Evolutionary conservation across 1,140 invertebrate genomes (phyloP), one percentile per base, ranked within the genome.

Genomic region (Trichonephila inaurata): DNA sequence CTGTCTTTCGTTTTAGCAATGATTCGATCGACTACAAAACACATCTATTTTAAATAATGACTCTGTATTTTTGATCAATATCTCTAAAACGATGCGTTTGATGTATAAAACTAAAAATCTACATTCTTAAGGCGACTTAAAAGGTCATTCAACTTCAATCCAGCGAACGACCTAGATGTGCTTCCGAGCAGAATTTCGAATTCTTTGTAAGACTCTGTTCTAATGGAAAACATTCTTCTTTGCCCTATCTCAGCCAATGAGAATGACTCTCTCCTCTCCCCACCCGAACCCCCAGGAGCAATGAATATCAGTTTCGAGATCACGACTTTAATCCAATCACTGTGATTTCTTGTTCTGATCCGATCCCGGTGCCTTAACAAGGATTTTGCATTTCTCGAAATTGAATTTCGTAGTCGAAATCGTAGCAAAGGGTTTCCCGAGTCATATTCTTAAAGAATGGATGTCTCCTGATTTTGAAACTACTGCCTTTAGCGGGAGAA

Each of bases 331-430:
- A 88, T 88, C 86, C 86, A 88, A 88, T 88, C 86, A 88, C 86
- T 62, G 60, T 61, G 86, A 88, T 88, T 88, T 88, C 86, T 88
- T 64, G 86, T 64, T 64, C 86, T 62, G 60, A 28, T 88, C 86
- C 62, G 16, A 28, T 88, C 33, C 86, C 33, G 24, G 24, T 21
- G 24, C 86, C 60, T 88, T 88, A 88, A 88, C 86, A 88, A 88
- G 86, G 86, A 88, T 88, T 88, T 88, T 88, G 86, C 86, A 88
- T 88, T 88, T 88, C 86, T 64, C 61, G 86, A 88, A 88, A 88
- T 88, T 88, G 86, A 88, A 88, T 88, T 88, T 88, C 86, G 86
- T 58, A 88, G 86, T 88, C 85, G 85, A 60, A 87, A 87, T 18
- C 21, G 51, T 2, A 21, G 82, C 28, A 81, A 83, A 44, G 40